Evolutionary conservation across 2,797 vertebrate species (phyloP).

Genomic region (Sciurus vulgaris): DNA sequence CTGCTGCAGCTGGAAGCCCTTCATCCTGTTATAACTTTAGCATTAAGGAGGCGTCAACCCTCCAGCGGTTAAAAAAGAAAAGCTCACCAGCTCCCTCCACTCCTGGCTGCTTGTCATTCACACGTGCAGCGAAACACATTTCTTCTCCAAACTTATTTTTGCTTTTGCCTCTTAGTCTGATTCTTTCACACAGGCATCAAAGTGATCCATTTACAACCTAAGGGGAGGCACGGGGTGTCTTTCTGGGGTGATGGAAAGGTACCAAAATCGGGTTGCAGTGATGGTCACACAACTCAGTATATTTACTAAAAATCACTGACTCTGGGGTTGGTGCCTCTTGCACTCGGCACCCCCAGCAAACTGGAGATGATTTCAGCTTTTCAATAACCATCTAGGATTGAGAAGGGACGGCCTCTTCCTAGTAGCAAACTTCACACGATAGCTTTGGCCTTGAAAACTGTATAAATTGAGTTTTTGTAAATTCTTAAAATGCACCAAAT

Average conservation of each 20-base stretch:
- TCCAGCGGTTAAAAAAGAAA: neutral
- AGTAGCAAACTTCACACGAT: neutral
- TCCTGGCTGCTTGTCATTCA: neutral
- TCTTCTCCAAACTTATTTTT: neutral
- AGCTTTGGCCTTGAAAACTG: neutral
- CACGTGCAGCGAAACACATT: neutral
- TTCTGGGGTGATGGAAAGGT: neutral
- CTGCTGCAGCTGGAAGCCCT: neutral
- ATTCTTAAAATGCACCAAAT: neutral
- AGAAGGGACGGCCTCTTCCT: neutral
- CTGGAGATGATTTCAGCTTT: neutral
- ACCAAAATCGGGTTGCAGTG: neutral
- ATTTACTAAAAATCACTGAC: neutral
- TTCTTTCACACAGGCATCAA: neutral
- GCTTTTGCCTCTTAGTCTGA: neutral
- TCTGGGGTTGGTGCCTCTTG: neutral
- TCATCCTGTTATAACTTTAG: neutral
- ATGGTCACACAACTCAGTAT: neutral
- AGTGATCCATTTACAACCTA: neutral
- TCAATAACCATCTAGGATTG: neutral
- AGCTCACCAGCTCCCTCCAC: neutral
- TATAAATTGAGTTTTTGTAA: neutral
- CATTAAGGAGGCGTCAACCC: neutral
- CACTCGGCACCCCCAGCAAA: neutral
- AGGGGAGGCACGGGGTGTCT: neutral